Evolutionary conservation across 2,888 invertebrate genomes (phyloP), one percentile per base, ranked within the genome.

Genomic region (Tryphoninae sp.): DNA sequence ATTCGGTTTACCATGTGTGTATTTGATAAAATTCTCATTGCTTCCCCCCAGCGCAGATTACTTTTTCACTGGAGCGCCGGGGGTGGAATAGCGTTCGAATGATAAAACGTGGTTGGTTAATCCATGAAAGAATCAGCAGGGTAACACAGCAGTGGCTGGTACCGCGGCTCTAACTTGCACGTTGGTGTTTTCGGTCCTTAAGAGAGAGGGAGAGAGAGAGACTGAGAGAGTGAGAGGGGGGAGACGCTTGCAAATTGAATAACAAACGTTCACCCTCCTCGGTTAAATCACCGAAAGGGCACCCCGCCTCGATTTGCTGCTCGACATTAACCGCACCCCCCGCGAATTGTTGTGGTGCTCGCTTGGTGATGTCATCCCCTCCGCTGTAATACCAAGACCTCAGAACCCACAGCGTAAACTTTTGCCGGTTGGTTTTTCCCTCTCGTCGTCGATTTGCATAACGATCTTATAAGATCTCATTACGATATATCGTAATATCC

Each of bases 181-280:
- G 79, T 79, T 69, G 64, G 45, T 65, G 73, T 80, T 77, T 64
- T 58, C 64, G 77, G 42, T 62, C 33, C 67, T 26, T 22, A 64
- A 71, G 58, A 45, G 77, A 79, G 81, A 83, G 85, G 84, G 33
- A 6, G 33, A 33, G 6, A 26, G 26, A 26, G 87, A 85, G 84
- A 86, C 87, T 88, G 87, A 87, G 86, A 87, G 85, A 78, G 80
- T 75, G 68, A 74, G 65, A 71, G 81, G 80, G 86, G 86, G 69
- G 62, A 67, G 75, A 73, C 73, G 84, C 87, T 87, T 82, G 87
- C 88, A 89, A 90, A 91, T 91, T 91, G 90, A 91, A 91, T 90
- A 90, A 90, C 90, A 89, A 91, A 91, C 87, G 88, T 89, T 89
- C 89, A 90, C 90, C 90, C 91, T 90, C 86, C 80, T 87, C 77